Base-by-base conservation (phyloP, 2,113 vertebrate genomes). In the Hippocampus zosterae region DNA sequence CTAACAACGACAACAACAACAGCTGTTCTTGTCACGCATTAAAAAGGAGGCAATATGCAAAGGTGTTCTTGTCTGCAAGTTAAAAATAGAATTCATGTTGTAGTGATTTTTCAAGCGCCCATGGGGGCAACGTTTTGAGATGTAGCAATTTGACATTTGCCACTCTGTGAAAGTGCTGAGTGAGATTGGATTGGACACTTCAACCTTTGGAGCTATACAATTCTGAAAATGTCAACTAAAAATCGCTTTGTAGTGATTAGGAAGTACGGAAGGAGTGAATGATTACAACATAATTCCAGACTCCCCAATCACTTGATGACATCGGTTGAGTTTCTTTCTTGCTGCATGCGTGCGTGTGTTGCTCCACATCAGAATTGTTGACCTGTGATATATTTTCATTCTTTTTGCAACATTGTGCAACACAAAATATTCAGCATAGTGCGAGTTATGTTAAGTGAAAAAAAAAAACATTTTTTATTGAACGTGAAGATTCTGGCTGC, bases 101-200 rank as follows among this genome's bases (percentile, higher is more conserved):
- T 57, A 37, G 69, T 75, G 73, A 63, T 74, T 52, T 42, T 72
- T 73, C 71, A 61, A 8, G 61, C 21, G 18, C 55, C 76, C 76
- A 83, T 9, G 16, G 65, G 75, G 74, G 75, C 60, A 42, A 48
- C 15, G 6, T 75, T 18, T 40, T 9, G 12, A 76, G 18, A 15
- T 33, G 40, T 33, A 44, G 27, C n/a, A 21, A 52, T 52, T 8
- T 52, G 46, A 48, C 3, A 50, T 50, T 50, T 19, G 42, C 42
- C 42, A 13, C 3, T 3, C 10, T 15, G 13, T 18, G 5, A 48
- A 48, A 48, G 5, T 48, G 16, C 46, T 16, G 16, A 48, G 15
- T 18, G 5, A 48, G 3, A 16, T 18, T 48, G 46, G 16, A 15
- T 48, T 48, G 46, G 46, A 16, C 46, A 18, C 46, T 48, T 48